Evolutionary conservation across 2,888 invertebrate species (phyloP), one percentile per base, ranked within the genome.

Genomic region (Byasa hedistus): DNA sequence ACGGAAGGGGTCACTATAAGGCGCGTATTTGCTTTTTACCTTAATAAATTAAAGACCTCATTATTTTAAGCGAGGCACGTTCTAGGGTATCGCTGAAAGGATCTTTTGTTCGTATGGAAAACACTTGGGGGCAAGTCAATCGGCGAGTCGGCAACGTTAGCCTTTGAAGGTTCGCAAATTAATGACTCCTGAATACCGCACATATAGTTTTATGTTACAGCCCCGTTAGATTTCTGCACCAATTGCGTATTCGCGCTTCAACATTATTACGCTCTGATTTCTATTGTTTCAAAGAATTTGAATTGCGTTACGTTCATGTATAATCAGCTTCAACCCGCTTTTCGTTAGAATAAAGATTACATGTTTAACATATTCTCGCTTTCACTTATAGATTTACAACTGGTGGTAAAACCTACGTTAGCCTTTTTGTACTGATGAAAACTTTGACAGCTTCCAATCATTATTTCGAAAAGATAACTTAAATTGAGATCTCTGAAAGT

Each of bases 91-190:
- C 78, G 79, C 71, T 86, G 85, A 87, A 89, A 86, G 83, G 88
- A 81, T 80, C 88, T 86, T 89, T 91, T 91, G 87, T 89, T 86
- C 77, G 73, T 74, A 75, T 76, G 81, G 84, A 84, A 86, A 89
- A 88, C 85, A 87, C 87, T 89, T 80, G 82, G 81, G n/a, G 83
- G 81, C 78, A 79, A 90, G 89, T 90, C 91, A 89, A 89, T 91
- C 87, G 84, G 71, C 74, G 74, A 73, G 71, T 74, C 76, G 73
- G 73, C 74, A 75, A 77, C 78, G 79, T 77, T 81, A 81, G 79
- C 82, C 88, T 87, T 89, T 89, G 82, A 77, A 75, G 76, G 74
- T 76, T 82, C 80, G 83, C 82, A 90, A 91, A 89, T 90, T 91
- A 90, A 90, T 86, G 91, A 86, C 80, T 83, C 74, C 73, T 72